These are phyloP conservation scores for Rhopalosiphum padi DNA, from an alignment of 1,140 invertebrate species.

Conservation along the genomic window DNA sequence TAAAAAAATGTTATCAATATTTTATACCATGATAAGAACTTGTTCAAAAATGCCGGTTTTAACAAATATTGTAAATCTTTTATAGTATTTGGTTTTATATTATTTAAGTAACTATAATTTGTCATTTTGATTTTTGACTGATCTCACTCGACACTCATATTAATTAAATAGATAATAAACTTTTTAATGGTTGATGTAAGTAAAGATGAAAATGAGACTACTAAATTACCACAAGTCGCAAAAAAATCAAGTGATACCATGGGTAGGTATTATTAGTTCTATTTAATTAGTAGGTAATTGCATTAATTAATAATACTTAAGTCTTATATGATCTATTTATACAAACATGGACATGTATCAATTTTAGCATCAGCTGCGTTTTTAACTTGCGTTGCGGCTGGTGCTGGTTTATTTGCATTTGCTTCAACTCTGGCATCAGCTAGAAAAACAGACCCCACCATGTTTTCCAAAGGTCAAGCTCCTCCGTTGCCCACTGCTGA, in stretches of 20 bases:
- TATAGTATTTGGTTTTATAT: neutral
- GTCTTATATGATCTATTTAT: too few species aligned
- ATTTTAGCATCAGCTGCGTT: slow-evolving; percentile 75
- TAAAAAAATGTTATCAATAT: too few species aligned
- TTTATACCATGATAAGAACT: neutral
- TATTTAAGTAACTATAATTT: neutral
- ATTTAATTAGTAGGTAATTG: neutral
- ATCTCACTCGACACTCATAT: neutral
- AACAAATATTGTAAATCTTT: neutral
- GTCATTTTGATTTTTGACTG: neutral
- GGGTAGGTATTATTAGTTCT: neutral
- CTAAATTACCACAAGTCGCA: neutral
- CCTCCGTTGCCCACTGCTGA: slow-evolving; percentile 73
- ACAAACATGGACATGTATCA: slow-evolving; percentile 24
- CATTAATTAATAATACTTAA: neutral
- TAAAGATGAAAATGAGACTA: neutral
- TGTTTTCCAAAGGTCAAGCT: slow-evolving; percentile 78
- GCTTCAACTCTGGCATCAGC: slow-evolving; percentile 76
- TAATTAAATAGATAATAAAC: neutral
- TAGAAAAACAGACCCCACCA: slow-evolving; percentile 80
- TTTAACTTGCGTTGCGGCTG: slow-evolving; percentile 76
- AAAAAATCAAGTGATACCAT: neutral
- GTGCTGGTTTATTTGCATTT: slow-evolving; percentile 84
- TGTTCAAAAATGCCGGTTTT: slow-evolving; percentile 25
- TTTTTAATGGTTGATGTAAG: slow-evolving; percentile 11